Evolutionary conservation across 1,140 invertebrate species (phyloP), one percentile per base, ranked within the genome.

Genomic region (Dendrolimus kikuchii): DNA sequence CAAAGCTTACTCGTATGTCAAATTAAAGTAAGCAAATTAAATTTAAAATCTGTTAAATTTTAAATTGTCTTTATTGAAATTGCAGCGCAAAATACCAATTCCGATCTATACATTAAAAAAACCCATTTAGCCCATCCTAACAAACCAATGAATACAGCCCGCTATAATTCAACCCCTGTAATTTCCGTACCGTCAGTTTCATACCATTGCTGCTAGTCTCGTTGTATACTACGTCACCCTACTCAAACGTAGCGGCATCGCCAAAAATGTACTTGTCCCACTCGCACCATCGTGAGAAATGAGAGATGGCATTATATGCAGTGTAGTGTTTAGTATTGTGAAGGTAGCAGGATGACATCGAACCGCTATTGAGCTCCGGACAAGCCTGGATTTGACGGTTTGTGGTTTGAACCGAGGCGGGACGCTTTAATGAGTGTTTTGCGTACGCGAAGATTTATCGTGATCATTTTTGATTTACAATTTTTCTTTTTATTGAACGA

Each of bases 141-240:
- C 59, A 60, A 55, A 55, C 47, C 58, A 58, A 62, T 58, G 64
- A 58, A 63, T 62, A 66, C 60, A 55, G 60, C 55, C 49, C 44
- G 23, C 60, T 55, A 62, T 66, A 66, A 66, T 60, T 66, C 60
- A 66, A 62, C 50, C 45, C 55, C 49, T 51, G 60, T 66, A 66
- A 66, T 66, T 66, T 66, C 64, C 64, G 61, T 60, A 55, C 60
- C 60, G 64, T 66, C 64, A 66, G 60, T 63, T 62, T 57, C 64
- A 66, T 61, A 55, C 52, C 54, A 49, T 51, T 54, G 53, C 51
- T 57, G 57, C 54, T 57, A 61, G 59, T 51, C 52, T 49, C 38
- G 46, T 48, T 41, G 47, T 57, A 51, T 53, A 54, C 48, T 51
- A 53, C 41, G 59, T 56, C 58, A 57, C 49, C 51, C 48, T 53